These are phyloP conservation scores for Scolopax bukidnonensis DNA, from an alignment of 2,797 vertebrate genomes.

Conservation along the genomic window DNA sequence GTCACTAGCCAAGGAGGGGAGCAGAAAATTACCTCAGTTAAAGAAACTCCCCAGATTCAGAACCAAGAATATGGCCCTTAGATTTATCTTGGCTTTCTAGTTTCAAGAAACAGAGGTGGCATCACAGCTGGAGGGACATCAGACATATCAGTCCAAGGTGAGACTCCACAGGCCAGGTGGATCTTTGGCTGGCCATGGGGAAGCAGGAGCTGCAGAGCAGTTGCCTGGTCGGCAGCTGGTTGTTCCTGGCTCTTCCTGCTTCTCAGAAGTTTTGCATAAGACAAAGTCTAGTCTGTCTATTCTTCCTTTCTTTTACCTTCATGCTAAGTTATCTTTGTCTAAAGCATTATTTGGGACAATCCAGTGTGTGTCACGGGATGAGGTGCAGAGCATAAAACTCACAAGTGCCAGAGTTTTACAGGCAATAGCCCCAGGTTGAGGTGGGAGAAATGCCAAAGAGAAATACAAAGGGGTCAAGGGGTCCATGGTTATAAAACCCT, in stretches of 20 bases:
- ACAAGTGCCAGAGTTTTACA: background rate
- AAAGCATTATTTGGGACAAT: background rate
- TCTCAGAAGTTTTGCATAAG: background rate
- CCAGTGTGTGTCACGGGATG: background rate
- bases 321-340: background rate
- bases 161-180: fast-evolving
- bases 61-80: background rate
- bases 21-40: background rate
- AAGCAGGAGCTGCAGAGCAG: background rate
- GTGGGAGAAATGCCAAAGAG: background rate
- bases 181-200: fast-evolving
- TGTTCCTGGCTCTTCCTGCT: background rate
- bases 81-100: background rate
- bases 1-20: background rate
- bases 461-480: background rate
- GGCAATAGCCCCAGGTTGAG: background rate
- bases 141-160: too few relatives aligned
- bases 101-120: background rate
- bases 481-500: background rate
- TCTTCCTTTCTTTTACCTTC: background rate
- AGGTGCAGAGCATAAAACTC: background rate
- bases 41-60: background rate
- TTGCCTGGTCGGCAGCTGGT: background rate
- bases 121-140: background rate
- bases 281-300: background rate